These are phyloP conservation scores for Pangasius macronema DNA, from an alignment of 2,797 vertebrate genomes.

Conservation along the genomic window DNA sequence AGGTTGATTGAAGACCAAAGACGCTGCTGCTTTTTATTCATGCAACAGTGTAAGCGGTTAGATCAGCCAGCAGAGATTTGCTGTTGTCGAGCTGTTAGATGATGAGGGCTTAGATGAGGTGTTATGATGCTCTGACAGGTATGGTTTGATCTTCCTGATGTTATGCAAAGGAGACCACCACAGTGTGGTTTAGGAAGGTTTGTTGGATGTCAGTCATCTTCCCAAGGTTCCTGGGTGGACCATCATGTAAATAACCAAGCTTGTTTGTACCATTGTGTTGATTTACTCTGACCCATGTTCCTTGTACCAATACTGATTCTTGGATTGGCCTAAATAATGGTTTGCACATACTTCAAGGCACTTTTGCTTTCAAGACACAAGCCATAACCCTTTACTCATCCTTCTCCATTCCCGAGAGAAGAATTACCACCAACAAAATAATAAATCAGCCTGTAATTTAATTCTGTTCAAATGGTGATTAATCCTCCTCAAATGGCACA, in stretches of 20 bases:
- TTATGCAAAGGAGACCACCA: neutral
- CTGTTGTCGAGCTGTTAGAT: neutral
- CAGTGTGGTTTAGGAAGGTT: neutral
- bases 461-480: constrained; percentile 44
- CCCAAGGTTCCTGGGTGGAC: neutral
- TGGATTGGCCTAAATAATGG: neutral
- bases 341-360: neutral
- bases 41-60: neutral
- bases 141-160: neutral
- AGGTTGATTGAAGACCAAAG: constrained; percentile 17
- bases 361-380: neutral
- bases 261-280: neutral
- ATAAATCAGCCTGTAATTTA: constrained; percentile 47
- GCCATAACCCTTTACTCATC: constrained; percentile 18
- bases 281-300: neutral
- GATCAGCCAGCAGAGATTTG: constrained; percentile 10
- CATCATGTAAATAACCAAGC: neutral
- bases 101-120: neutral
- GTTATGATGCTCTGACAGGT: neutral
- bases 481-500: constrained; percentile 47
- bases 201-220: neutral
- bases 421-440: constrained; percentile 37
- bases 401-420: constrained; percentile 13
- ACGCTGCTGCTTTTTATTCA: neutral
- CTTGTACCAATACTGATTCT: neutral